Conservation (phyloP, 2,113 vertebrate genomes). For the Laticauda laticaudata region DNA sequence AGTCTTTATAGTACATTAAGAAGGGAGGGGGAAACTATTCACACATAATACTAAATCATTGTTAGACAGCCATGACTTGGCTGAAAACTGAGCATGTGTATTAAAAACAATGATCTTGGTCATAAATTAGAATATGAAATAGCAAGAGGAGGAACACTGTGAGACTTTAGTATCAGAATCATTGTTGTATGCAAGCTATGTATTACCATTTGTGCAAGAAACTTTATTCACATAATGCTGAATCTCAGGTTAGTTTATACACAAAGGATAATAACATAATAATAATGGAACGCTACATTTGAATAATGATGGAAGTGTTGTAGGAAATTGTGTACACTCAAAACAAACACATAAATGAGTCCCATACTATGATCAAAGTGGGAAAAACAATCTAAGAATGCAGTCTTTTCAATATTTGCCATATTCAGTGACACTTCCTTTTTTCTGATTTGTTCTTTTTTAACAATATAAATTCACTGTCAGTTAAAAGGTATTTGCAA, state of each 20-base stretch:
- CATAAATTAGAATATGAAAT: background rate
- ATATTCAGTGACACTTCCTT: background rate
- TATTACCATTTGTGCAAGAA: background rate
- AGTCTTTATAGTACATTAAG: too few species aligned
- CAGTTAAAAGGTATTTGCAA: conserved; percentile 6
- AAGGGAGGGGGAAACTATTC: too few species aligned
- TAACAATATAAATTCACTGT: conserved; percentile 6
- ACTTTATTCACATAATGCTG: background rate
- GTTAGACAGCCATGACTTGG: background rate
- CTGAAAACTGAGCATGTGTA: background rate
- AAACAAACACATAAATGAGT: background rate
- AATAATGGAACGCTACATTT: background rate
- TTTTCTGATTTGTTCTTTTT: background rate
- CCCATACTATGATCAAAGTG: background rate
- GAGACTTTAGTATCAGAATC: background rate
- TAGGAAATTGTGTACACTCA: background rate
- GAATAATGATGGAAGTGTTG: background rate
- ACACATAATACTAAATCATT: background rate
- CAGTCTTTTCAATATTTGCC: background rate
- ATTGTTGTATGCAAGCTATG: background rate
- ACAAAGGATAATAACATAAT: background rate
- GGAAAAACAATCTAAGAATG: background rate
- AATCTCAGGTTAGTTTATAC: background rate
- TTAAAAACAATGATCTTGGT: background rate
- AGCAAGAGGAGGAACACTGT: background rate